Conservation (phyloP, 2,113 vertebrate genomes). For the Dasyurus viverrinus region DNA sequence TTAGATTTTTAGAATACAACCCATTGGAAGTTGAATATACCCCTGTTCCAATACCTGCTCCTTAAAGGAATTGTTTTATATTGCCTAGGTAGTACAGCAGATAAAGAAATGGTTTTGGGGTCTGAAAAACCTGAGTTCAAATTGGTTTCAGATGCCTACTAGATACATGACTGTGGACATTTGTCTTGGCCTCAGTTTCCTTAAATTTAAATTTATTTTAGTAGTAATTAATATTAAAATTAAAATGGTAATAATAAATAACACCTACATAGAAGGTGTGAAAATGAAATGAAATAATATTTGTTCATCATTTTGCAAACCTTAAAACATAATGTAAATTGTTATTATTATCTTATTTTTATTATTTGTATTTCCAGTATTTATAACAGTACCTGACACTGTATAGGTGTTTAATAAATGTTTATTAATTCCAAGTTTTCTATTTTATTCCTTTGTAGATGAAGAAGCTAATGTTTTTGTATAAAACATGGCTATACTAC, state of each 20-base stretch:
- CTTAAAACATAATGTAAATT: neutral
- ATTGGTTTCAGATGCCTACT: neutral
- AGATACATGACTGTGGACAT: neutral
- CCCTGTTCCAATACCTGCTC: neutral
- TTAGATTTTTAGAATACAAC: neutral
- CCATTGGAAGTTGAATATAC: neutral
- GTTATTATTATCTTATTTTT: neutral
- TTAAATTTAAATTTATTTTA: neutral
- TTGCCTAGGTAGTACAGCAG: neutral
- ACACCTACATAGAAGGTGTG: neutral
- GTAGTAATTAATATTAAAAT: neutral
- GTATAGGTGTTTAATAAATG: neutral
- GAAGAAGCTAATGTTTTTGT: conserved; percentile 41
- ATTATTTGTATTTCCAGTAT: neutral
- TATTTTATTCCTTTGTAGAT: neutral
- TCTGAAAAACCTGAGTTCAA: neutral
- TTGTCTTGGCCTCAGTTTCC: neutral
- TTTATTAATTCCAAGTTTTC: neutral
- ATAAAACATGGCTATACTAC: conserved; percentile 11
- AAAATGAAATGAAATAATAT: neutral
- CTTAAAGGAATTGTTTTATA: neutral
- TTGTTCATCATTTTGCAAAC: neutral
- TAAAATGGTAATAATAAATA: neutral
- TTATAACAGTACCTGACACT: neutral
- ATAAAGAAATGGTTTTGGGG: neutral